phyloP scores from a whole-genome alignment of 2,113 vertebrate species.

The Amphiprion ocellaris region DNA sequence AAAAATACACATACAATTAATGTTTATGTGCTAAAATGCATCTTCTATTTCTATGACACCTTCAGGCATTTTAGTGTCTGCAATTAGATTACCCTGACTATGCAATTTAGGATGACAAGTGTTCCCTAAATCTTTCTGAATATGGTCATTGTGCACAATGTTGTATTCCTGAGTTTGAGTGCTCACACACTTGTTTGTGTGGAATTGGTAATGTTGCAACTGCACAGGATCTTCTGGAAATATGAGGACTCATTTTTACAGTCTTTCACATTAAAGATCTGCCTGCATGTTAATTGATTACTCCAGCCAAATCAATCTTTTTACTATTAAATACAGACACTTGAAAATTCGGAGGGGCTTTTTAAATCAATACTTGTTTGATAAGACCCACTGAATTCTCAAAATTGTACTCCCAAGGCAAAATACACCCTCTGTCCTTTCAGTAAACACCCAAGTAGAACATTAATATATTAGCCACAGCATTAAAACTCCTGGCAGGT shows the following conservation, averaged over 20 bases:
- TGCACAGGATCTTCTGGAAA: neutral
- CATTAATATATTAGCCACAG: too few relatives aligned
- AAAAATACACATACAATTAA: constrained; percentile 55
- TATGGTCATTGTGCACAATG: neutral
- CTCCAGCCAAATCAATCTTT: neutral
- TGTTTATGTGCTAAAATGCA: constrained; percentile 65
- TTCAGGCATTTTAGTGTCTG: constrained; percentile 49
- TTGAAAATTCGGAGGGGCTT: too few relatives aligned
- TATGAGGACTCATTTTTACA: neutral
- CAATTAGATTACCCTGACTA: constrained; percentile 67
- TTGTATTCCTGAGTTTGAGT: neutral
- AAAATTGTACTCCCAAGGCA: too few relatives aligned
- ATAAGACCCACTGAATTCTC: too few relatives aligned
- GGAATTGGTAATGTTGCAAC: neutral
- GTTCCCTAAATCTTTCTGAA: constrained; percentile 31
- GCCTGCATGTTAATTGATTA: neutral
- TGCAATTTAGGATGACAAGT: constrained; percentile 56
- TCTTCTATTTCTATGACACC: constrained; percentile 44
- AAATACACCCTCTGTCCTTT: too few relatives aligned
- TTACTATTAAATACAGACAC: too few relatives aligned
- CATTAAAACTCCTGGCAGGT: too few relatives aligned
- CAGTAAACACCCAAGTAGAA: too few relatives aligned
- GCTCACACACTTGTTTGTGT: neutral
- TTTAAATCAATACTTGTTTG: too few relatives aligned
- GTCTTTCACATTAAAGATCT: neutral